phyloP scores from a whole-genome alignment of 2,797 vertebrate genomes.

The Iguana delicatissima region DNA sequence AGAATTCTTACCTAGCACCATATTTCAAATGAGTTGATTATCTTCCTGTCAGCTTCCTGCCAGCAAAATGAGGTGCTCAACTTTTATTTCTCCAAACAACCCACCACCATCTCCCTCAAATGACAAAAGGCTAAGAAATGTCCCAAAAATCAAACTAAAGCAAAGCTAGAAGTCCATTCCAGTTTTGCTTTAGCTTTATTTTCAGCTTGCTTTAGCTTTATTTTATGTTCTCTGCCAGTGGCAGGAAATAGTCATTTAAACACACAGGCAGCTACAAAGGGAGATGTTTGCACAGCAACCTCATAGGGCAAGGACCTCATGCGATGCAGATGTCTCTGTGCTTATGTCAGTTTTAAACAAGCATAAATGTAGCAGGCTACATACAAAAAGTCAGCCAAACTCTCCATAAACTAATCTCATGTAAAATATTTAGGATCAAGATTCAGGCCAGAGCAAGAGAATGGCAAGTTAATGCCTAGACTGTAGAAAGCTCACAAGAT shows the following conservation, averaged over 20 bases:
- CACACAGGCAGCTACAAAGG: neutral
- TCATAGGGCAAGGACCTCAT: neutral
- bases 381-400: neutral
- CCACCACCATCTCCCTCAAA: too few species aligned
- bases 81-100: too few species aligned
- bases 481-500: conserved; percentile 10
- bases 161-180: too few species aligned
- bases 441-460: neutral
- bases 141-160: too few species aligned
- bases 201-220: too few species aligned
- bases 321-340: neutral
- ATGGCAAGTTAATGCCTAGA: neutral
- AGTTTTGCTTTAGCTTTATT: too few species aligned
- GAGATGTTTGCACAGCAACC: neutral
- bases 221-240: too few species aligned
- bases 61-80: too few species aligned
- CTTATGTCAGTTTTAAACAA: neutral
- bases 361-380: neutral
- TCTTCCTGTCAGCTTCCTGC: too few species aligned
- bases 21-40: too few species aligned
- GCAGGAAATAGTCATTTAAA: neutral
- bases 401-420: neutral
- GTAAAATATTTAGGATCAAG: neutral
- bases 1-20: too few species aligned
- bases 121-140: too few species aligned